phyloP scores from a whole-genome alignment of 2,797 vertebrate species.

The Premnoplex brunnescens region DNA sequence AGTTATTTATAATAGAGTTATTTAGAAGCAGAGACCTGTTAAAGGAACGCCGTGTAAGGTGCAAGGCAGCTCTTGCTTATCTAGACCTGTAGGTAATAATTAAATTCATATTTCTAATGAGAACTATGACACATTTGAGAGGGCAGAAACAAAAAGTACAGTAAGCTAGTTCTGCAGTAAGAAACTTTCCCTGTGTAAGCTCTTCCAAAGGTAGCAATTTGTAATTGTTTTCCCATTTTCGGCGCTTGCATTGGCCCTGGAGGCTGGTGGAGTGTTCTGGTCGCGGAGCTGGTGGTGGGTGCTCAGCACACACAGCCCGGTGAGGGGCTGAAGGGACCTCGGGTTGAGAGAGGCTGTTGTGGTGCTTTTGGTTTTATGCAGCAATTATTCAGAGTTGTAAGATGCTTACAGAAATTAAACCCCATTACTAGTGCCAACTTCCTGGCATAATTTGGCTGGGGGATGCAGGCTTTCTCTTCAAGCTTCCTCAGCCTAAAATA shows the following conservation, averaged over 20 bases:
- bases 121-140: not conserved
- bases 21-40: not conserved
- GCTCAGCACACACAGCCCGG: not conserved
- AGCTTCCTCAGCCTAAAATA: constrained; percentile 17
- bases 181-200: not conserved
- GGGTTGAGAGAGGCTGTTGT: not conserved
- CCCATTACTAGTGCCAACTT: not conserved
- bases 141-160: not conserved
- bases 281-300: not conserved
- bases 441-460: not conserved
- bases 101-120: not conserved
- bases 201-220: not conserved
- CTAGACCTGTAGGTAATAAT: not conserved
- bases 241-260: not conserved
- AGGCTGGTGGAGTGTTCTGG: rapidly evolving
- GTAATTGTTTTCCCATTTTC: not conserved
- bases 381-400: not conserved
- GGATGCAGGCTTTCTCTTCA: not conserved
- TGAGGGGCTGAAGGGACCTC: not conserved
- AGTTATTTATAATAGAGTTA: not conserved
- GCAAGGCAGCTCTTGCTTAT: not conserved
- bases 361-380: not conserved
- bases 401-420: not conserved
- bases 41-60: not conserved
- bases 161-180: not conserved